Conservation (phyloP, 1,140 invertebrate species). For the Aphis craccivora region DNA sequence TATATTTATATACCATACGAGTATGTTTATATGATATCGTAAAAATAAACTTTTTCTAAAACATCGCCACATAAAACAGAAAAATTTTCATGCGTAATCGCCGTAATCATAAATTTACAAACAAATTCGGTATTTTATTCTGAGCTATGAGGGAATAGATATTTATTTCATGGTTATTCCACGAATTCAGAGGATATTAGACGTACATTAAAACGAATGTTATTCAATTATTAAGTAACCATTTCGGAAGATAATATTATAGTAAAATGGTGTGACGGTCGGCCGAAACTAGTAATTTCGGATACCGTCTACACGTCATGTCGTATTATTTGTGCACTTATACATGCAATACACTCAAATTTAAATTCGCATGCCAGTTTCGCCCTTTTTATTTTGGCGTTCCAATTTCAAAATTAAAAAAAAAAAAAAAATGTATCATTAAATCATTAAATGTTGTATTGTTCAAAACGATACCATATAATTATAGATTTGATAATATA, state of each 20-base stretch:
- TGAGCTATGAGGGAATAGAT: neutral
- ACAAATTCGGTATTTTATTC: neutral
- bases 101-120: neutral
- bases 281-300: conserved; percentile 1
- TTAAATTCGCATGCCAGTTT: neutral
- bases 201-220: neutral
- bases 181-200: neutral
- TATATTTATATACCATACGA: neutral
- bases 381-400: neutral
- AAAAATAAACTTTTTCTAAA: neutral
- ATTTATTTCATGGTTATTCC: neutral
- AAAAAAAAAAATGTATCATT: neutral
- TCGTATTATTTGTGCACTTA: neutral
- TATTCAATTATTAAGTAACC: neutral
- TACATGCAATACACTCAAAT: neutral
- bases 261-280: neutral
- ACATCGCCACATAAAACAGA: neutral
- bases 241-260: neutral
- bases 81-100: neutral
- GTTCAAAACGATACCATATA: conserved; percentile 10
- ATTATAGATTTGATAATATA: neutral
- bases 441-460: conserved; percentile 18
- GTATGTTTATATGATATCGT: neutral
- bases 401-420: neutral
- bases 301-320: neutral